These are phyloP conservation scores for Darevskia nairensis DNA, from an alignment of 2,797 vertebrate genomes.

Conservation along the genomic window DNA sequence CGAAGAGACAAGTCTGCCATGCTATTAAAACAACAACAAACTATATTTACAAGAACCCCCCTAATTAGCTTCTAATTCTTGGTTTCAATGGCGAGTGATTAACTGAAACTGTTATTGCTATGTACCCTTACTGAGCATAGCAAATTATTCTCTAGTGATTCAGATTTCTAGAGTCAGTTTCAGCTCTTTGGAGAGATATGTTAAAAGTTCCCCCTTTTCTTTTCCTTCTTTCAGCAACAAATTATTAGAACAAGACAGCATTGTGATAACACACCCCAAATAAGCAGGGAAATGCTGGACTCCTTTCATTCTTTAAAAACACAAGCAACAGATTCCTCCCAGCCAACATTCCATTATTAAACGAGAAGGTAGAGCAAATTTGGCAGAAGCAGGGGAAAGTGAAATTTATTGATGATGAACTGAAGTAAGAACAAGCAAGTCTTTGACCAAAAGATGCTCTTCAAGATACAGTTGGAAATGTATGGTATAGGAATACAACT, in stretches of 20 bases:
- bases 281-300: not conserved
- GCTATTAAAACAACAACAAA: not conserved
- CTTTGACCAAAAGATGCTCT: not conserved
- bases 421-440: not conserved
- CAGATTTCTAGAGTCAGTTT: not conserved
- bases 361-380: not conserved
- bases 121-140: not conserved
- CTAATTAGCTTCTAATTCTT: constrained; percentile 54
- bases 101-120: not conserved
- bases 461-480: not conserved
- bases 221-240: constrained; percentile 6
- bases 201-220: constrained; percentile 5
- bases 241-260: not conserved
- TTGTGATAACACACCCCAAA: not conserved
- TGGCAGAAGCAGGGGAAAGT: not conserved
- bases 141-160: not conserved
- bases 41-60: not conserved
- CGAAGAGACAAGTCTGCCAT: constrained; percentile 15
- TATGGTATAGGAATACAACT: not conserved
- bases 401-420: not conserved
- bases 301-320: not conserved
- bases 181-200: not conserved
- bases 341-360: not conserved
- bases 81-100: constrained; percentile 42
- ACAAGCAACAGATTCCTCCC: not conserved